Conservation (phyloP, 2,113 vertebrate genomes). For the Macrotis lagotis region DNA sequence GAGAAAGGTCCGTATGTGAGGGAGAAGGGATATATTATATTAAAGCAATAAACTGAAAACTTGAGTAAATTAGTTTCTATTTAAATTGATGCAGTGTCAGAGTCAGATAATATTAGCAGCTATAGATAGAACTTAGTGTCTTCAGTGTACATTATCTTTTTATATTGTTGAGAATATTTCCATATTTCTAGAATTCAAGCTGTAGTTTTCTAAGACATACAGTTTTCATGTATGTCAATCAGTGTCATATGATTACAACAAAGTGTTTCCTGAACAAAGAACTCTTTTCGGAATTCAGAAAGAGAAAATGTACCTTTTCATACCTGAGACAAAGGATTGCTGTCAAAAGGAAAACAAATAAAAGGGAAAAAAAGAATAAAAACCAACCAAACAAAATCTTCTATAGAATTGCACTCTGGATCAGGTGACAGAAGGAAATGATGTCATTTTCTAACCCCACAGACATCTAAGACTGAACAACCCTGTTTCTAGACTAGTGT, state of each 20-base stretch:
- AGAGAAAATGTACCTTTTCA: not conserved
- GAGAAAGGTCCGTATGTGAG: not conserved
- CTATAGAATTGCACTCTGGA: not conserved
- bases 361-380: too few species aligned
- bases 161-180: not conserved
- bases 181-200: not conserved
- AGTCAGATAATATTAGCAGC: not conserved
- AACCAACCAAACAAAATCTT: not conserved
- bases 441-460: not conserved
- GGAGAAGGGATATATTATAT: constrained; percentile 75
- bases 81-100: constrained; percentile 66
- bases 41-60: constrained; percentile 84
- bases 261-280: not conserved
- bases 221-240: not conserved
- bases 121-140: not conserved
- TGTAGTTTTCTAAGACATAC: not conserved
- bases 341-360: not conserved
- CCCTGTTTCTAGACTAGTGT: not conserved
- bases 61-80: constrained; percentile 67
- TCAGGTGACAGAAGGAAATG: not conserved
- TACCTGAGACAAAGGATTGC: not conserved
- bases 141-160: not conserved
- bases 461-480: not conserved
- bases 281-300: not conserved
- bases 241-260: not conserved